Base-by-base conservation (phyloP, 2,113 vertebrate species). In the Phalacrocorax carbo region DNA sequence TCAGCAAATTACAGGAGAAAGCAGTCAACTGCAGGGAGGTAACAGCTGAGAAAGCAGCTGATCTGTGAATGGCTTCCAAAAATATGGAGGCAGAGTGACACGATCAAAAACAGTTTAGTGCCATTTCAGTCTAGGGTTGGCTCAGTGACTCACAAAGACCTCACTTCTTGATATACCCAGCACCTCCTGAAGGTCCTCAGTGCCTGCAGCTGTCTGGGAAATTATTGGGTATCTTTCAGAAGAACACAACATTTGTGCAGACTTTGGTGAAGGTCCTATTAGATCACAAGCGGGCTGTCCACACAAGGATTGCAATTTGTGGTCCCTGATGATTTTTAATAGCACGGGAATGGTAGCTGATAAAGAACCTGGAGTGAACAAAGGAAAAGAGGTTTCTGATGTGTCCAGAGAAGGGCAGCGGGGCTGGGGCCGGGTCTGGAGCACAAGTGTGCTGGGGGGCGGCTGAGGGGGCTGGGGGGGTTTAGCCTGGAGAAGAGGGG, bases 81-180 rank as follows among this genome's bases (percentile, higher is more conserved):
- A 70, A 40, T 8, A 32, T 38, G 62, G 38, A 68, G 21, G 9
- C 11, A 34, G 17, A n/a, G 15, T 7, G 27, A 25, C 64, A 29
- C 0, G 0, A 64, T 23, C 71, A 40, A 55, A 55, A 72, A 3
- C 2, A 23, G n/a, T 70, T 27, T 25, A 18, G 18, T 22, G 51
- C 27, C 55, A 3, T 62, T 62, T 54, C 60, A 54, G 23, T 25
- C 46, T 29, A 29, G 40, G 30, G 1, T 30, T 65, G 25, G 21
- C 44, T 88, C 25, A 40, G 23, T 25, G 57, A 20, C 15, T 69
- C 40, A 21, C 9, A 32, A 34, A 21, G 46, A 64, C 5, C 13
- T 71, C 70, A 70, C 70, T 64, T 76, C 64, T 30, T 14, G 23
- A 48, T 79, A 42, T 4, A 44, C 38, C 51, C 71, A 29, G 29